These are phyloP conservation scores for Pemphigus obesinymphae DNA, from an alignment of 1,140 invertebrate genomes.

Conservation along the genomic window DNA sequence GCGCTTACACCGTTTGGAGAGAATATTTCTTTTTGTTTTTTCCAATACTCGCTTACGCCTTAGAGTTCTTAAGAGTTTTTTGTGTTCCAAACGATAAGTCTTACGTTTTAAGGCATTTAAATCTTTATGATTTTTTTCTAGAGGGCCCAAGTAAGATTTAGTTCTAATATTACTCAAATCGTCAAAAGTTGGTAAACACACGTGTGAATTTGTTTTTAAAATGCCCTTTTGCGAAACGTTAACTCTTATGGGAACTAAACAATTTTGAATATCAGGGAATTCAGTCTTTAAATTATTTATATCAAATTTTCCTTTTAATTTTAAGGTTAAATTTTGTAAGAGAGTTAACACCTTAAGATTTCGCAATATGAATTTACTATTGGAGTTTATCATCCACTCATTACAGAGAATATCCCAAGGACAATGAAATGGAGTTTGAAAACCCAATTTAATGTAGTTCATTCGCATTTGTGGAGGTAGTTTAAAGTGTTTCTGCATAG, in stretches of 20 bases:
- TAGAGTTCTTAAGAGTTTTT: slow-evolving; percentile 57
- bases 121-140: slow-evolving; percentile 45
- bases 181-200: slow-evolving; percentile 44
- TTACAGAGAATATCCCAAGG: slow-evolving; percentile 66
- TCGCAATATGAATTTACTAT: background rate
- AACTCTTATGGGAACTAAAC: slow-evolving; percentile 46
- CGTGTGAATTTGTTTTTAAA: slow-evolving; percentile 45
- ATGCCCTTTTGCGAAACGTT: slow-evolving; percentile 44
- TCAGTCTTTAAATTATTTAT: background rate
- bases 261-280: slow-evolving; percentile 29
- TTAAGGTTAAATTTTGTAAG: background rate
- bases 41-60: slow-evolving; percentile 55
- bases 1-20: slow-evolving; percentile 22
- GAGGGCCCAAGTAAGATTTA: slow-evolving; percentile 23
- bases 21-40: slow-evolving; percentile 51
- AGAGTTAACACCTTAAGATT: background rate
- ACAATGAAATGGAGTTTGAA: slow-evolving; percentile 69
- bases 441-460: slow-evolving; percentile 73
- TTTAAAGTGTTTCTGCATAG: slow-evolving; percentile 47
- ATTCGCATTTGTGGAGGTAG: slow-evolving; percentile 77
- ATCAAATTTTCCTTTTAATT: slow-evolving; percentile 6
- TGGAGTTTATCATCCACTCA: slow-evolving; percentile 58
- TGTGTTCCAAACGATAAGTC: slow-evolving; percentile 57
- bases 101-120: slow-evolving; percentile 55
- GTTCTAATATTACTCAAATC: slow-evolving; percentile 29